These are phyloP conservation scores for Drosophila prosaltans DNA, from an alignment of 1,140 invertebrate species.

Conservation along the genomic window DNA sequence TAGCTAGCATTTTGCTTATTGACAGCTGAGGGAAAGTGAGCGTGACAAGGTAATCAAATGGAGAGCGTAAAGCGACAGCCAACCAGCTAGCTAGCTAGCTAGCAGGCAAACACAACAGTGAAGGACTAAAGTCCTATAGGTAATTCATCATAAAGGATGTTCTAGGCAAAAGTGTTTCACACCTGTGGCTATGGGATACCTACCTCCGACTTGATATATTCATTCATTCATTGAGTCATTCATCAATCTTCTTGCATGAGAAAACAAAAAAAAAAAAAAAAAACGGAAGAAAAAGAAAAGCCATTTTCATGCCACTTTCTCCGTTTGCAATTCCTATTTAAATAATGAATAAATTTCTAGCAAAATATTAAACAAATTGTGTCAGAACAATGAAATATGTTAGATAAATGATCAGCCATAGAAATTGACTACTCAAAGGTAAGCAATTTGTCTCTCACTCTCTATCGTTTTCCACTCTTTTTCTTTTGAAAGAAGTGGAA, in stretches of 20 bases:
- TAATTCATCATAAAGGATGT: slow-evolving; percentile 73
- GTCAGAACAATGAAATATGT: slow-evolving; percentile 3
- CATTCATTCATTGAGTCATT: slow-evolving; percentile 3
- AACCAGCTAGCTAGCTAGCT: not conserved
- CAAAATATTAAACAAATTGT: slow-evolving; percentile 10
- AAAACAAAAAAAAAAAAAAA: slow-evolving; percentile 29
- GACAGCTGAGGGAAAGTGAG: slow-evolving; percentile 62
- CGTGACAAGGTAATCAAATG: slow-evolving; percentile 62
- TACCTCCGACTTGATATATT: slow-evolving; percentile 24
- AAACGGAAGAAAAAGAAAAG: slow-evolving; percentile 33
- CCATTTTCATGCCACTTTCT: not conserved
- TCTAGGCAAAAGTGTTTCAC: slow-evolving; percentile 30
- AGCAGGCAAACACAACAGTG: not conserved
- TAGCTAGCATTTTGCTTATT: slow-evolving; percentile 72
- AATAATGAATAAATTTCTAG: slow-evolving; percentile 13
- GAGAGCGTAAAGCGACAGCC: slow-evolving; percentile 28
- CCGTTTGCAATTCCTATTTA: slow-evolving; percentile 12
- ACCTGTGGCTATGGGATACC: slow-evolving; percentile 41
- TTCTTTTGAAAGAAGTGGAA: slow-evolving; percentile 50
- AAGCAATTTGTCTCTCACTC: slow-evolving; percentile 33
- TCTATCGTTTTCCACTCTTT: slow-evolving; percentile 19
- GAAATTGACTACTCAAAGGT: not conserved
- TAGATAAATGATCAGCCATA: slow-evolving; percentile 1
- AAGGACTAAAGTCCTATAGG: slow-evolving; percentile 38
- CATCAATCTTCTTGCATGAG: slow-evolving; percentile 41